Evolutionary conservation across 2,797 vertebrate genomes (phyloP).

Genomic region (Propithecus deckenii): DNA sequence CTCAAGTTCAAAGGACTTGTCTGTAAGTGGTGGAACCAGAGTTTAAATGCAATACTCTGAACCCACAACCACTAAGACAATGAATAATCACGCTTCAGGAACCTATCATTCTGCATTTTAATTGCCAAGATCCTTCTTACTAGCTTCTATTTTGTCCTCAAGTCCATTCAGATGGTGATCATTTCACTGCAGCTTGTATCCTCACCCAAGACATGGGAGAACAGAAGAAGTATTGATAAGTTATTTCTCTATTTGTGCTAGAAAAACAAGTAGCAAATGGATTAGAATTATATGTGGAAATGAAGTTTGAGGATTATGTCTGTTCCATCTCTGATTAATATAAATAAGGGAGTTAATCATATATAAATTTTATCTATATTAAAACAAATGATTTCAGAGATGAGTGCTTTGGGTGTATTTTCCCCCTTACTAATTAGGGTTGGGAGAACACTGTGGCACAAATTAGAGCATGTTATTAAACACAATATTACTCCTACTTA

Average conservation of each 20-base stretch:
- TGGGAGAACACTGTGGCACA: neutral
- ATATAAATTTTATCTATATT: neutral
- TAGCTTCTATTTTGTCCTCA: neutral
- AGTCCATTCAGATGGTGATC: neutral
- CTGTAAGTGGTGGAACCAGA: neutral
- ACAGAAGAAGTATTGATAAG: neutral
- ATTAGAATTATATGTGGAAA: neutral
- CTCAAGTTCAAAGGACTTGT: neutral
- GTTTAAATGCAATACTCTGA: neutral
- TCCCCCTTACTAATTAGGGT: neutral
- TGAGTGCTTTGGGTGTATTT: neutral
- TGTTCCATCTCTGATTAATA: neutral
- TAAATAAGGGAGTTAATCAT: neutral
- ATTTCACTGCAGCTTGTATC: neutral
- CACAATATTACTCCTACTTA: neutral
- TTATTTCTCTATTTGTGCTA: neutral
- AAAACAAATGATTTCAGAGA: constrained; percentile 1
- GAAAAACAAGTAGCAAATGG: neutral
- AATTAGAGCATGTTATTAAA: neutral
- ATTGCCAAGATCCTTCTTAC: neutral
- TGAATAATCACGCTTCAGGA: neutral
- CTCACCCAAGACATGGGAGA: neutral
- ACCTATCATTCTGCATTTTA: neutral
- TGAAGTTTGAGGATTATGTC: neutral
- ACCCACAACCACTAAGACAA: neutral